Conservation (phyloP, 2,113 vertebrate species). For the Platichthys stellatus region DNA sequence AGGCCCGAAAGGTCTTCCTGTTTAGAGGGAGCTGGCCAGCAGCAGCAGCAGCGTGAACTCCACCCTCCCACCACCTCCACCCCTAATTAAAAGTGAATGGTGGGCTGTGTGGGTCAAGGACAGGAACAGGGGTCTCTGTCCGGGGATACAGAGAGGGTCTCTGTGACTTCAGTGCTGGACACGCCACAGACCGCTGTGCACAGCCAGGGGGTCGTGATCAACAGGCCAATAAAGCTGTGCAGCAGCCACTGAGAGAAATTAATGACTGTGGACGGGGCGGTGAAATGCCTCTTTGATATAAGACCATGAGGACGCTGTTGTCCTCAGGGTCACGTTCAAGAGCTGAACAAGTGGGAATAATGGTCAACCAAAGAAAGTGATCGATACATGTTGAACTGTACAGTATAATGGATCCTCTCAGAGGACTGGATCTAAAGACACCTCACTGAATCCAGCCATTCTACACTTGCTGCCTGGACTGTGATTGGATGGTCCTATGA, state of each 20-base stretch:
- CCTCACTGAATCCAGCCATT: background rate
- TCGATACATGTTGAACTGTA: background rate
- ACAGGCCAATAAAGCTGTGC: conserved; percentile 53
- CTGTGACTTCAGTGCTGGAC: conserved; percentile 52
- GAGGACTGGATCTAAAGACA: too few species aligned
- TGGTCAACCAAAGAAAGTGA: conserved; percentile 1
- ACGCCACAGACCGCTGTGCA: conserved; percentile 16
- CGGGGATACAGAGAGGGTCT: conserved; percentile 59
- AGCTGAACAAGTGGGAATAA: conserved; percentile 21
- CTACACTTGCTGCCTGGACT: too few species aligned
- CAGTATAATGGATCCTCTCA: too few species aligned
- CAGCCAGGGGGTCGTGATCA: conserved; percentile 26
- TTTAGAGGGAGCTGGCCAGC: conserved; percentile 56
- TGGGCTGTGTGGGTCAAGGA: conserved; percentile 73
- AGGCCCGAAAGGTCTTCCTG: conserved; percentile 68
- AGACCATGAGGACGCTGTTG: conserved; percentile 25
- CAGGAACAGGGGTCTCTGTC: conserved; percentile 65
- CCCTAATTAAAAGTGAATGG: conserved; percentile 77
- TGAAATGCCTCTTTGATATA: conserved; percentile 55
- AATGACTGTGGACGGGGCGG: conserved; percentile 33
- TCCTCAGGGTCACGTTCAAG: conserved; percentile 27
- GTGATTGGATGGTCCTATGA: too few species aligned
- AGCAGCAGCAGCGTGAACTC: conserved; percentile 24
- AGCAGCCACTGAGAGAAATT: conserved; percentile 42
- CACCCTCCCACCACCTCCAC: conserved; percentile 44